phyloP scores from a whole-genome alignment of 2,797 vertebrate species.

The Heteromormyrus szaboi region DNA sequence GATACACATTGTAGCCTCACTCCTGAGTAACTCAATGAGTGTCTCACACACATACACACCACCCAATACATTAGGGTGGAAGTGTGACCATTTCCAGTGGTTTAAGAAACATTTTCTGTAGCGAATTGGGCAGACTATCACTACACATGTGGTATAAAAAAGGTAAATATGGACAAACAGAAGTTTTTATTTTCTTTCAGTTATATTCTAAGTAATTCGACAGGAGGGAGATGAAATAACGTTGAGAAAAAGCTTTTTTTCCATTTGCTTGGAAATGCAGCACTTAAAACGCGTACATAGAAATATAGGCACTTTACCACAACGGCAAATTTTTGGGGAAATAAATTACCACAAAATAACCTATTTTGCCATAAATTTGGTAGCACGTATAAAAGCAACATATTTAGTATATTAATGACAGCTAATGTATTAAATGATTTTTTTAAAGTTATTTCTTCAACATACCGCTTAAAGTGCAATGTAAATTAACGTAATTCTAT shows the following conservation, averaged over 20 bases:
- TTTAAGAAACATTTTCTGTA: not conserved
- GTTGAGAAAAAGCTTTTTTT: too few species aligned
- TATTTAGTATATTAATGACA: not conserved
- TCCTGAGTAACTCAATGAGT: not conserved
- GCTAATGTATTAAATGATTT: not conserved
- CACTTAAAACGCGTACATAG: too few species aligned
- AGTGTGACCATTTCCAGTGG: not conserved
- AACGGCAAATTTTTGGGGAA: too few species aligned
- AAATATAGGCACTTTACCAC: too few species aligned
- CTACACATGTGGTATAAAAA: too few species aligned
- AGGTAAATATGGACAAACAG: too few species aligned
- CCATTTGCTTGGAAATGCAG: too few species aligned
- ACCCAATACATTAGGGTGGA: not conserved
- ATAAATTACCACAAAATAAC: too few species aligned
- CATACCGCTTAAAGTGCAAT: not conserved
- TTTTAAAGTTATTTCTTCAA: not conserved
- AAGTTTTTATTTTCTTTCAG: too few species aligned
- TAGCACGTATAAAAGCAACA: not conserved
- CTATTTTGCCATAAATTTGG: too few species aligned
- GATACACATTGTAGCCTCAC: not conserved
- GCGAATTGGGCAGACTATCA: not conserved
- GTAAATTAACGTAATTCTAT: not conserved
- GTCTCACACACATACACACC: not conserved
- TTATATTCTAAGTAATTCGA: too few species aligned
- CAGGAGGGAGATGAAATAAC: too few species aligned